Base-by-base conservation (phyloP, 2,888 invertebrate species). In the Cosmopolites sordidus region DNA sequence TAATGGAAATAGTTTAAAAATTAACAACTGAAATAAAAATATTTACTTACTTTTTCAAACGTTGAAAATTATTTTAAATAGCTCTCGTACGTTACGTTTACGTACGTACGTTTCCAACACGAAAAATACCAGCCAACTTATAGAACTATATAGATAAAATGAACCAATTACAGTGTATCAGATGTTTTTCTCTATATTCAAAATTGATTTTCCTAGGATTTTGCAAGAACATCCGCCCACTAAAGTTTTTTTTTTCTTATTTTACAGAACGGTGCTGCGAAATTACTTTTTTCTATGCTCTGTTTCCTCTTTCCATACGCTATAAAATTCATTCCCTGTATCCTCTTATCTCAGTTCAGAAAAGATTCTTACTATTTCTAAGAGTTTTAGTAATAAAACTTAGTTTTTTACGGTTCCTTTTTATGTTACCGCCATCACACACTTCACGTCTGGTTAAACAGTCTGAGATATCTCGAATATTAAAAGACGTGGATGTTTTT, bases 321-420 rank as follows among this genome's bases (percentile, higher is more conserved):
- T n/a, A 33, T 12, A 12, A 33, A 33, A 11, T 37, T 45, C 38
- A 18, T 37, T 45, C 45, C 14, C 33, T 33, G 30, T 45, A 45
- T 45, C 45, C 38, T n/a, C 38, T 38, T 45, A 45, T 45, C 45
- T 45, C 45, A 37, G 45, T 33, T 14, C 45, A 37, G 12, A 45
- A 45, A 45, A 29, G 45, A 22, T 33, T 29, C 17, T 37, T 45
- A 45, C 37, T 45, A 45, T 45, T 45, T 45, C 33, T 45, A 16
- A 45, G 38, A 37, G 38, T 12, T 38, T 12, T 4, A 38, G 45
- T 38, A 45, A 45, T 45, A 45, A 45, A 45, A 33, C 17, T 16
- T 12, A 16, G 37, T 16, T 45, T 33, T 43, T 44, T 33, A 30
- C 38, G 38, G 16, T 38, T 33, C 38, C 33, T 33, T 45, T 45